These are phyloP conservation scores for Serilophus lunatus DNA, from an alignment of 2,113 vertebrate species.

Conservation along the genomic window DNA sequence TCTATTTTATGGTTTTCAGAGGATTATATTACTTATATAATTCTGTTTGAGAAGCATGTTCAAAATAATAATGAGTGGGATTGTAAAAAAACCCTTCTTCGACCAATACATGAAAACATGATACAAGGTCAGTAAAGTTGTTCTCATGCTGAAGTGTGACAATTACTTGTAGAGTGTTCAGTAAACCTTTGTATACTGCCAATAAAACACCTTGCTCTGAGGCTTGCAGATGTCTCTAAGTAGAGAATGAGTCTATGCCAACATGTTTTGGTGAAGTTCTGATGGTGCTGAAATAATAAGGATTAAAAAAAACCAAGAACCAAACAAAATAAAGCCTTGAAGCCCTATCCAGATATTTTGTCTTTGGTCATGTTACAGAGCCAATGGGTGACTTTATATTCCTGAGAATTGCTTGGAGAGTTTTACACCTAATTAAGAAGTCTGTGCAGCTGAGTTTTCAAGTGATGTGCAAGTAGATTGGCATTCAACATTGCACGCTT, in stretches of 20 bases:
- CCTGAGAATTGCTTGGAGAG: background rate
- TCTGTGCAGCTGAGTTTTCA: background rate
- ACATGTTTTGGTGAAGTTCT: background rate
- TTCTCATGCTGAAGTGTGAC: background rate
- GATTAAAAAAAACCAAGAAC: background rate
- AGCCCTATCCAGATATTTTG: background rate
- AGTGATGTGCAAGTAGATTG: background rate
- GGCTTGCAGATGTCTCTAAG: background rate
- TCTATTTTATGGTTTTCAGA: background rate
- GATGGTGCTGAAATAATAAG: background rate
- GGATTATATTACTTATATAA: background rate
- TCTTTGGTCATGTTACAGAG: background rate
- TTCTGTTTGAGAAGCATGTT: background rate
- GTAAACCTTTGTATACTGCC: background rate
- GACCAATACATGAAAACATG: fast-evolving
- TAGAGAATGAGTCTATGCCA: background rate
- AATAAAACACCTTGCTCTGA: background rate
- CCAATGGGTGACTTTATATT: background rate
- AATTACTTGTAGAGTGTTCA: background rate
- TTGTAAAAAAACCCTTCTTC: background rate
- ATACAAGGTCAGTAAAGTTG: background rate
- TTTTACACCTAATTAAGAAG: background rate
- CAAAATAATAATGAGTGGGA: background rate
- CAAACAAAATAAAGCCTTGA: background rate
- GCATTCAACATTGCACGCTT: background rate